These are phyloP conservation scores for Selene dorsalis DNA, from an alignment of 2,797 vertebrate species.

Conservation along the genomic window DNA sequence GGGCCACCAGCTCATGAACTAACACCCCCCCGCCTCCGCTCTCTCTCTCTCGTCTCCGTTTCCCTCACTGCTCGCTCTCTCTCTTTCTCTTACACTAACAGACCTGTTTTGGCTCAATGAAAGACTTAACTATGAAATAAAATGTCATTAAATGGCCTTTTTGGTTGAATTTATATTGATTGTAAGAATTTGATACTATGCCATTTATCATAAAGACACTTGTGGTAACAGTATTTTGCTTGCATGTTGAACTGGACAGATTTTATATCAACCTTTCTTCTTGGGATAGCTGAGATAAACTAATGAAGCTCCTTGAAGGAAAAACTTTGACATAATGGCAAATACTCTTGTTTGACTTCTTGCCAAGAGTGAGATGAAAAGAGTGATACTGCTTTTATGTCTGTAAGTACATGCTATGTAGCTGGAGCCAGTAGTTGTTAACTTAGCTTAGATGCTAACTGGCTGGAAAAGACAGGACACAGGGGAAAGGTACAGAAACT, in stretches of 20 bases:
- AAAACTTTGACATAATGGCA: slow-evolving; percentile 21
- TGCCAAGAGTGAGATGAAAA: slow-evolving; percentile 23
- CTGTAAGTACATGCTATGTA: not conserved
- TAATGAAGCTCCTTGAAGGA: slow-evolving; percentile 40
- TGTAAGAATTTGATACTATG: slow-evolving; percentile 56
- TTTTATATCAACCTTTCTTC: slow-evolving; percentile 31
- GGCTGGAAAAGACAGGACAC: not conserved
- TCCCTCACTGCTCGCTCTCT: not conserved
- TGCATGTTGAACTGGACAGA: slow-evolving; percentile 16
- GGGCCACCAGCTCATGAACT: slow-evolving; percentile 82
- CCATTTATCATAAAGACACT: slow-evolving; percentile 57
- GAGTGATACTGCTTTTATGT: slow-evolving; percentile 2
- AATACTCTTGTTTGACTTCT: slow-evolving; percentile 23
- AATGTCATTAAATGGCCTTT: slow-evolving; percentile 65
- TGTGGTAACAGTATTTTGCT: slow-evolving; percentile 46
- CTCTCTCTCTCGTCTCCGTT: slow-evolving; percentile 6
- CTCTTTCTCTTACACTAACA: slow-evolving; percentile 33
- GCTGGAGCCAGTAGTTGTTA: slow-evolving; percentile 11
- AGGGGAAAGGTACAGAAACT: not conserved
- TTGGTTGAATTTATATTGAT: slow-evolving; percentile 53
- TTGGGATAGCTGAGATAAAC: slow-evolving; percentile 13
- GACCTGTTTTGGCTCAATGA: slow-evolving; percentile 64
- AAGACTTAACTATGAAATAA: slow-evolving; percentile 64
- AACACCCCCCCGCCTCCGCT: slow-evolving; percentile 38
- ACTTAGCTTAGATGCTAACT: not conserved